Percentiles rank a stretch among this genome's conserved stretches.
phyloP scores from a whole-genome alignment of 2,797 vertebrate genomes.

The Acanthurus leucopareius region DNA sequence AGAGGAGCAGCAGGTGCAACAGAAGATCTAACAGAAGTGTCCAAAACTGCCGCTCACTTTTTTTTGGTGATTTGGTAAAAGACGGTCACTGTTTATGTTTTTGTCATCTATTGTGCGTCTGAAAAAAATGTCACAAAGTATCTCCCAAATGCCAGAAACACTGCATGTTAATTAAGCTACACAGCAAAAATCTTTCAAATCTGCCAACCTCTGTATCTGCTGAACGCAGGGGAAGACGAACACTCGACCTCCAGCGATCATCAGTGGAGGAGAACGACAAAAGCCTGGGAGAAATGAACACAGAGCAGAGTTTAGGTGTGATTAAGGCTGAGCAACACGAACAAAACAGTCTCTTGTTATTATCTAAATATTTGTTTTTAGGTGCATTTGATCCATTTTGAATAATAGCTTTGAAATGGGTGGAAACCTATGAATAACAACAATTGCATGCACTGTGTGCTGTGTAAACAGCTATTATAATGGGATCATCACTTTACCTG shows the following conservation, averaged over 20 bases:
- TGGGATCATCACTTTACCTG: constrained; percentile 81
- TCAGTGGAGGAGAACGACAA: constrained; percentile 92
- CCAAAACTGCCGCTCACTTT: not conserved
- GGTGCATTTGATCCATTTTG: no score
- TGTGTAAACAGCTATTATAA: constrained; percentile 22
- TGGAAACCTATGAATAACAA: no score
- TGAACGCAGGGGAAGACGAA: constrained; percentile 94
- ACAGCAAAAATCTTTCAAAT: not conserved
- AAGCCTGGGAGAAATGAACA: constrained; percentile 85
- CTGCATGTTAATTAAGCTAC: not conserved
- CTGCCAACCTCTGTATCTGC: constrained; percentile 90
- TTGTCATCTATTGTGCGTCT: not conserved
- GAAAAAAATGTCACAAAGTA: not conserved
- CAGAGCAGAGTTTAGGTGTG: not conserved
- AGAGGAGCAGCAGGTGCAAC: not conserved
- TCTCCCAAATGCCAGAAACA: not conserved
- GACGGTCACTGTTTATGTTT: not conserved
- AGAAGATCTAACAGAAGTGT: not conserved
- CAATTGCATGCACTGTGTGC: not conserved
- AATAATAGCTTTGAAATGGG: not conserved
- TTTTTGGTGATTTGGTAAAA: not conserved
- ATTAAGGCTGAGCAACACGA: not conserved
- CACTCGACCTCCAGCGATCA: constrained; percentile 95
- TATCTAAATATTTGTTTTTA: not conserved
- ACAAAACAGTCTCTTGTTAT: not conserved